Base-by-base conservation (phyloP, 30 jellyfish, hydroid and myxozoan species). In the Mastigias papua region DNA sequence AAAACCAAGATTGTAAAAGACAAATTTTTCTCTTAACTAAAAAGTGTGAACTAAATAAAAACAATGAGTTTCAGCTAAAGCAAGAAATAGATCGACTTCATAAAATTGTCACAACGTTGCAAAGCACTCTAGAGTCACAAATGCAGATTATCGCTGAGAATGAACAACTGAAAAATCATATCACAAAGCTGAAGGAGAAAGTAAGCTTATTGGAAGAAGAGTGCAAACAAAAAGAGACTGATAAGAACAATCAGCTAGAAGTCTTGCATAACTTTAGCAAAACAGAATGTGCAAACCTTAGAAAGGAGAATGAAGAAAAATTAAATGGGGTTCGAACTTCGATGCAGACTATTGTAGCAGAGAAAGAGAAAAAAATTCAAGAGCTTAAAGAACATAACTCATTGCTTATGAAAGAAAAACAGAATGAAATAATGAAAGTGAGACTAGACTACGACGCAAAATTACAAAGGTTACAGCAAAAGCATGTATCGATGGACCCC, bases 81-180 rank as follows among this genome's bases (percentile, higher is more conserved):
- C 88, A 85, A 23, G 94, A 85, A 50, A 67, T 73, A 69, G 84
- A 60, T 8, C 94, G 73, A 58, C 88, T 85, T 54, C 94, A 77
- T 33, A 60, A 73, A 29, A 49, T 85, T 30, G 71, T 73, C 2
- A 2, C 89, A 13, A 63, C 69, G 8, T 35, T 85, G 69, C 94
- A 85, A 62, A 85, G 64, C 65, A 73, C 94, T 8, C 48, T 85
- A 15, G 78, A 85, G 30, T 49, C 80, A n/a, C 88, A 85, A 27
- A 13, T 75, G 35, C 67, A 73, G 42, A 61, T 66, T n/a, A 57
- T 70, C 19, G 94, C 34, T 2, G 94, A 85, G 26, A 51, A 63
- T 73, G 88, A 73, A 27, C 65, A 69, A 21, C 34, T 37, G 61
- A 85, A 85, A 61, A 19, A 28, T 1, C 88, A 72, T n/a, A 73